Percentiles rank a stretch among this genome's conserved stretches.
These are phyloP conservation scores for Sparus aurata DNA, from an alignment of 2,797 vertebrate species.

Conservation along the genomic window DNA sequence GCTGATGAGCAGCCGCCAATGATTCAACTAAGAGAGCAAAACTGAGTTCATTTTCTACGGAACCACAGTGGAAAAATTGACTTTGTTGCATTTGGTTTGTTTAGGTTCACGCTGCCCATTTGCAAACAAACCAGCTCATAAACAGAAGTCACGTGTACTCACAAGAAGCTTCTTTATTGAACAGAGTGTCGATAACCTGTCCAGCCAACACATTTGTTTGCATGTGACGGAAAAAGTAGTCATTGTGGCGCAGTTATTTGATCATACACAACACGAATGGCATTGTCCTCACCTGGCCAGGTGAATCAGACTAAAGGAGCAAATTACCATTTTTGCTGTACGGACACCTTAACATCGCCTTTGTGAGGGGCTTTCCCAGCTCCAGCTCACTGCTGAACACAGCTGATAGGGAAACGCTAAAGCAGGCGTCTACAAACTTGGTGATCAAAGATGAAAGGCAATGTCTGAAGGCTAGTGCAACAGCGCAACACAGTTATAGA, in stretches of 20 bases:
- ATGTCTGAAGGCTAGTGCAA: slow-evolving; percentile 17
- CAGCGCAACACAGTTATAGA: slow-evolving; percentile 7
- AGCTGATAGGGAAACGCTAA: slow-evolving; percentile 45
- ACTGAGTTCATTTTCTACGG: background rate
- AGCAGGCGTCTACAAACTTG: slow-evolving; percentile 14
- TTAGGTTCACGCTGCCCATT: slow-evolving; percentile 12
- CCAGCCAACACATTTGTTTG: background rate
- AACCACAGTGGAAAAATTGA: slow-evolving; percentile 18
- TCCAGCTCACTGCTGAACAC: slow-evolving; percentile 19
- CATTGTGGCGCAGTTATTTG: background rate
- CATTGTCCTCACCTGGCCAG: slow-evolving; percentile 11
- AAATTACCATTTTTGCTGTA: slow-evolving; percentile 20
- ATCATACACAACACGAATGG: background rate
- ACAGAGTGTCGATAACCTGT: slow-evolving; percentile 1
- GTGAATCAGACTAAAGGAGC: background rate
- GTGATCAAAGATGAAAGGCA: slow-evolving; percentile 46
- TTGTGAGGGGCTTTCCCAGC: slow-evolving; percentile 36
- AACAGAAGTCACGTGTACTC: slow-evolving; percentile 18
- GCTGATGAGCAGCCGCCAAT: background rate
- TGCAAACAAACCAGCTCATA: slow-evolving; percentile 30
- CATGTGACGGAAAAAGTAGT: background rate
- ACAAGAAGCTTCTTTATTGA: background rate
- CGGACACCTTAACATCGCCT: background rate
- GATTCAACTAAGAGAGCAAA: background rate
- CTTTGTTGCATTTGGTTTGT: slow-evolving; percentile 27